Base-by-base conservation (phyloP, 2,888 invertebrate genomes). In the Eupithecia subumbrata region DNA sequence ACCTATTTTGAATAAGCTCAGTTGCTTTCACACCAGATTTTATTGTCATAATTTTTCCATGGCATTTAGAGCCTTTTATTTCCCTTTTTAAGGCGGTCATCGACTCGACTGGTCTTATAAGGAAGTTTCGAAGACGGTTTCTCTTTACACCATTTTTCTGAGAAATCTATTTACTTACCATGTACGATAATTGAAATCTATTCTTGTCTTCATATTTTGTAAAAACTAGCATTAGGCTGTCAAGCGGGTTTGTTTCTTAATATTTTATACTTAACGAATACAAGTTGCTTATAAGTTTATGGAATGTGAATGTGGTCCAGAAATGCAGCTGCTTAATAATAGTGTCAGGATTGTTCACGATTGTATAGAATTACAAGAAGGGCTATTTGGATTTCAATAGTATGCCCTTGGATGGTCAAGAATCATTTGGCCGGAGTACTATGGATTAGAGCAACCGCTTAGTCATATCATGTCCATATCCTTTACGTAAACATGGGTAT, bases 361-460 rank as follows among this genome's bases (percentile, higher is more conserved):
- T 75, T 71, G 60, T 77, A 73, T 72, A 71, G 74, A 69, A 76
- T 74, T 74, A 56, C 37, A 45, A 74, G 72, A 69, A 74, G 67
- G 74, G 75, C 60, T 79, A 74, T 78, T 79, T 76, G 68, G 74
- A 75, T 77, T 68, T 60, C 37, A 75, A 73, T 74, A 52, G 56
- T 48, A 56, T 56, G 60, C 60, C 52, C 52, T 60, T 60, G 14
- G 22, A 25, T 60, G 25, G 22, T 22, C 22, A 56, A 56, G 60
- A 60, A 5, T 60, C n/a, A 52, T 52, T 56, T 22, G 25, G 25
- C 60, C 25, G 2, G 25, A 60, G 25, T 25, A 25, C 11, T n/a
- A 56, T 60, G 11, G 0, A 7, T 7, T 5, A 25, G 22, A 60
- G 25, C 25, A 60, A 25, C 22, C 11, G 60, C 25, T 60, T 60